Conservation (phyloP, 2,888 invertebrate genomes). For the Heteromurus nitidus region DNA sequence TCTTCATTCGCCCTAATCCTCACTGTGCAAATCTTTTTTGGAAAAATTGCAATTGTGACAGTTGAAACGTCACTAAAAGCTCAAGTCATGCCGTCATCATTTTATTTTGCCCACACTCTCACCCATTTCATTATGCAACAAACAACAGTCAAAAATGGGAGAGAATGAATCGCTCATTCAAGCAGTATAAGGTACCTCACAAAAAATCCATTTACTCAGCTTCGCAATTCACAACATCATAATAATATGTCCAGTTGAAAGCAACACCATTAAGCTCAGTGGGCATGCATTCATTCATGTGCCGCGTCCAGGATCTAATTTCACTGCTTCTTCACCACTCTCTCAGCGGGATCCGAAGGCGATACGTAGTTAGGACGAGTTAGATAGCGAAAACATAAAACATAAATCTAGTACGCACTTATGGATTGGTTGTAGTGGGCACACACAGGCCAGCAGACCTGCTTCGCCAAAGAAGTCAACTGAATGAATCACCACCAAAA, state of each 20-base stretch:
- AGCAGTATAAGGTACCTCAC: slow-evolving; percentile 11
- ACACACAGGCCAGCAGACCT: too few species aligned
- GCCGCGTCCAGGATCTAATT: slow-evolving; percentile 18
- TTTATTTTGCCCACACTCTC: slow-evolving; percentile 19
- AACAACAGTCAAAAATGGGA: too few species aligned
- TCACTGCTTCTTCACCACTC: background rate
- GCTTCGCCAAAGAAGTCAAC: too few species aligned
- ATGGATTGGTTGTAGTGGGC: too few species aligned
- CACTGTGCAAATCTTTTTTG: slow-evolving; percentile 4
- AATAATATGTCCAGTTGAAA: background rate
- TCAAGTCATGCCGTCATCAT: slow-evolving; percentile 54
- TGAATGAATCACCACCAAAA: slow-evolving; percentile 2
- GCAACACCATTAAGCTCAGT: background rate
- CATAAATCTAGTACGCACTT: too few species aligned
- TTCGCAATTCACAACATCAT: background rate
- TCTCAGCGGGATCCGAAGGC: background rate
- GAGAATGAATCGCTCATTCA: background rate
- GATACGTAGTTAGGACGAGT: too few species aligned
- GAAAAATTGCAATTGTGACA: slow-evolving; percentile 20
- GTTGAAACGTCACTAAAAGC: slow-evolving; percentile 42
- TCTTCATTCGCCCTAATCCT: slow-evolving; percentile 4
- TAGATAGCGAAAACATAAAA: too few species aligned
- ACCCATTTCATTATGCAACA: background rate
- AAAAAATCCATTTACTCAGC: background rate
- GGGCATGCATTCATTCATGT: background rate